Evolutionary conservation across 2,113 vertebrate species (phyloP), one percentile per base, ranked within the genome.

Genomic region (Platichthys flesus): DNA sequence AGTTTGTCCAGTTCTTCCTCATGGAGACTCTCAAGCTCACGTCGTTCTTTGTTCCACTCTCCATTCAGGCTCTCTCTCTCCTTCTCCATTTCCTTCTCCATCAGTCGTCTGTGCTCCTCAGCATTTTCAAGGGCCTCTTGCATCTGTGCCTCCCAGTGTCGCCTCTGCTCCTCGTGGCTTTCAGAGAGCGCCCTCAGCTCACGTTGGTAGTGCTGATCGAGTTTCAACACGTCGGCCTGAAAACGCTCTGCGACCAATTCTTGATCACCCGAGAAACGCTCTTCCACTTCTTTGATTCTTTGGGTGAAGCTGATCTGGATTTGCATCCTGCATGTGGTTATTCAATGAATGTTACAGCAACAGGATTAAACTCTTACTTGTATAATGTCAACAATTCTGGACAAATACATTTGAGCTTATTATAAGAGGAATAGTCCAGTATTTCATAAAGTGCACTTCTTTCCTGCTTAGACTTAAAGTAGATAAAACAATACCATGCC

Each of bases 321-420:
- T 88, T 95, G 95, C 90, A 76, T 91, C 97, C 98, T 99, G 96
- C 83, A 95, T 88, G 76, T 82, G 90, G 93, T 95, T 94, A 92
- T 84, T 89, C 80, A 91, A 67, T 47, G 31, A 78, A 8, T 57
- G 71, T 92, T 86, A 92, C 58, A 67, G 51, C 74, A 81, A 75
- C 65, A 71, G 42, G 24, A 28, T 35, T 52, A 0, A 45, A 60
- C 47, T 54, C 55, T 18, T 23, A 60, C 57, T 13, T 52, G 21
- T 15, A 55, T 0, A 68, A 74, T 10, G 20, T 66, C 3, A 42
- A 40, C 5, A 42, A 59, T 28, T 28, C 40, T 60, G 4, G 1
- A 65, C 3, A 57, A 21, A 45, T n/a, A 59, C 2, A 37, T 9
- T 49, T n/a, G 8, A 52, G 28, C 23, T 37, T 10, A 47, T 67